Evolutionary conservation across 2,113 vertebrate genomes (phyloP), one percentile per base, ranked within the genome.

Genomic region (Cyprinodon variegatus): DNA sequence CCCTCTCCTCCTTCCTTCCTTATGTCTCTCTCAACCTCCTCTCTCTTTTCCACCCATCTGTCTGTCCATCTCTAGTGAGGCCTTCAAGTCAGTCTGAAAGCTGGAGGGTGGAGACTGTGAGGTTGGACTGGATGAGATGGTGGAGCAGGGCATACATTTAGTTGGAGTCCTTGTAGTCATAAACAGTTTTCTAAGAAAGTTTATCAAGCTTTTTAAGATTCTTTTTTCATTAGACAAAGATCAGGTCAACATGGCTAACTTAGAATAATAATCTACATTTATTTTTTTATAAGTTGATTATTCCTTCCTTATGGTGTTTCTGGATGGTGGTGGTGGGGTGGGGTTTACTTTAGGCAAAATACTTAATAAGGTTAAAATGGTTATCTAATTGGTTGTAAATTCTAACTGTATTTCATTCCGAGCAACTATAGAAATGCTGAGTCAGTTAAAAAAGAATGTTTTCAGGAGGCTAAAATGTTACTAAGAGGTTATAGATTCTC

Each of bases 1-100:
- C 83, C 79, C 79, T 87, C 82, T 88, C 82, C 81, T 90, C 77
- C 75, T 86, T 83, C 68, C 84, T 62, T 79, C 78, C 74, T 40
- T 76, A 80, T 48, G 41, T 83, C 70, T 84, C 29, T 70, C 60
- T 20, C 50, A 57, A n/a, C 70, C 77, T 86, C 67, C 79, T 79
- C 63, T 65, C 72, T 77, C 75, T 78, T 78, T 62, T 88, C 79
- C 76, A 69, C 77, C 84, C 85, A 79, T 88, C 84, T 86, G 79
- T 88, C 83, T 79, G 79, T 88, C 84, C 76, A 41, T 84, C 83
- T 83, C 82, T 74, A 37, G 61, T 2, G 82, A 88, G 84, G 83
- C 82, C 85, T 68, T 68, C 62, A 12, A 7, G 4, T 70, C 67
- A 20, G 78, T 82, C 88, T 75, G 86, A 77, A 77, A 79, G 83